Conservation (phyloP, 2,888 invertebrate genomes). For the Athetis lepigone region DNA sequence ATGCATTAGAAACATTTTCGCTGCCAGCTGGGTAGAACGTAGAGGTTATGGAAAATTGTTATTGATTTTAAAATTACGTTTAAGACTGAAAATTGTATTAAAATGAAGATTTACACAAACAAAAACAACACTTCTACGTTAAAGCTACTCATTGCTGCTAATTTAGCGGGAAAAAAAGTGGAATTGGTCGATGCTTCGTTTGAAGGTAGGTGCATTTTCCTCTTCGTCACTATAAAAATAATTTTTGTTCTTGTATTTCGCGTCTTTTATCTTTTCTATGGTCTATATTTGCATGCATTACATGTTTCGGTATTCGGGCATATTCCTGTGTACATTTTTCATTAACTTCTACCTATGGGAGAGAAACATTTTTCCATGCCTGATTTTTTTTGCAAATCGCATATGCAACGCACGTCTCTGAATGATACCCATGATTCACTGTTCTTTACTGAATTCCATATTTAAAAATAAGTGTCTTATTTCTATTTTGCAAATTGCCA, state of each 20-base stretch:
- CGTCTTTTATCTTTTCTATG: background rate
- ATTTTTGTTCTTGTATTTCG: background rate
- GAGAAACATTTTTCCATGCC: background rate
- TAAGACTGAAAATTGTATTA: conserved; percentile 65
- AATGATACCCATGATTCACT: background rate
- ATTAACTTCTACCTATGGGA: background rate
- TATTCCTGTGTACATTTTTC: background rate
- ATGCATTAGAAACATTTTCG: conserved; percentile 21
- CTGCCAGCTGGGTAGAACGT: conserved; percentile 59
- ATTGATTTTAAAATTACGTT: conserved; percentile 52
- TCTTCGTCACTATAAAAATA: conserved; percentile 9
- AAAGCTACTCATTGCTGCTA: conserved; percentile 93
- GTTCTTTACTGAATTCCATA: background rate
- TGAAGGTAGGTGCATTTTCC: conserved; percentile 87
- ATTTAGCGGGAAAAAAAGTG: conserved; percentile 91
- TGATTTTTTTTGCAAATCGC: background rate
- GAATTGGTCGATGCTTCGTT: conserved; percentile 90
- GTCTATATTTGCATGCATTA: conserved; percentile 25
- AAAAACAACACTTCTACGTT: conserved; percentile 94
- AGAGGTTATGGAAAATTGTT: conserved; percentile 64
- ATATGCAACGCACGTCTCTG: background rate
- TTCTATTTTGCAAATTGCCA: background rate
- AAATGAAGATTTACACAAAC: conserved; percentile 94
- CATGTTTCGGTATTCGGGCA: background rate
- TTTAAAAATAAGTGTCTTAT: background rate